These are phyloP conservation scores for Papilio dardanus DNA, from an alignment of 1,140 invertebrate genomes.

Conservation along the genomic window DNA sequence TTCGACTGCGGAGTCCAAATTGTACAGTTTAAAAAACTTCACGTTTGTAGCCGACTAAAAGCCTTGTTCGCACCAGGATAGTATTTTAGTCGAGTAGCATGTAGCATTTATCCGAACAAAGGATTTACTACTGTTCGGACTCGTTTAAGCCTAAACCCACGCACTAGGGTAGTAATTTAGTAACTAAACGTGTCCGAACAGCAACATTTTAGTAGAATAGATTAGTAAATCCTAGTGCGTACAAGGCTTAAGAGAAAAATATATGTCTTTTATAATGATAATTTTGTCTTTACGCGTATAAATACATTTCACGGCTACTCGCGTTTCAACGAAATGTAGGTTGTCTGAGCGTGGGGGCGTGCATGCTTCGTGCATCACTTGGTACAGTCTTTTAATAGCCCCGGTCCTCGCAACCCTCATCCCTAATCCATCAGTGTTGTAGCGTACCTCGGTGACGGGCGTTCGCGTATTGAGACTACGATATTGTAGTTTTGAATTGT, in stretches of 20 bases:
- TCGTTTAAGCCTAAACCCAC: too few relatives aligned
- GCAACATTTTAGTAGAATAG: too few relatives aligned
- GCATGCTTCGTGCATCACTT: slow-evolving; percentile 54
- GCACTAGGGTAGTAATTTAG: too few relatives aligned
- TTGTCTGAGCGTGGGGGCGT: slow-evolving; percentile 53
- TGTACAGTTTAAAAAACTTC: too few relatives aligned
- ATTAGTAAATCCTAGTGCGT: too few relatives aligned
- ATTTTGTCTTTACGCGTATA: not conserved
- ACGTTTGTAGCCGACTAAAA: too few relatives aligned
- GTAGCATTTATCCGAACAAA: too few relatives aligned
- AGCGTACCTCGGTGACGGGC: not conserved
- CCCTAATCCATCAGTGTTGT: slow-evolving; percentile 35
- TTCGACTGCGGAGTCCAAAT: too few relatives aligned
- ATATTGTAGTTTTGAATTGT: not conserved
- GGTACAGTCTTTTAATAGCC: slow-evolving; percentile 59
- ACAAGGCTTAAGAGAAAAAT: not conserved
- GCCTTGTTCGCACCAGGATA: too few relatives aligned
- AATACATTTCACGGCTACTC: slow-evolving; percentile 18
- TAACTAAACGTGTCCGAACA: too few relatives aligned
- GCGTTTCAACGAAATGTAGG: slow-evolving; percentile 44
- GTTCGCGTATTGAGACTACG: not conserved
- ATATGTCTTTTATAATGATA: not conserved
- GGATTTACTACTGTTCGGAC: too few relatives aligned
- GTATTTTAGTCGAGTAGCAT: too few relatives aligned
- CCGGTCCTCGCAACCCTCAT: slow-evolving; percentile 37